These are phyloP conservation scores for Euphonia xanthogaster DNA, from an alignment of 2,797 vertebrate species.

Conservation along the genomic window DNA sequence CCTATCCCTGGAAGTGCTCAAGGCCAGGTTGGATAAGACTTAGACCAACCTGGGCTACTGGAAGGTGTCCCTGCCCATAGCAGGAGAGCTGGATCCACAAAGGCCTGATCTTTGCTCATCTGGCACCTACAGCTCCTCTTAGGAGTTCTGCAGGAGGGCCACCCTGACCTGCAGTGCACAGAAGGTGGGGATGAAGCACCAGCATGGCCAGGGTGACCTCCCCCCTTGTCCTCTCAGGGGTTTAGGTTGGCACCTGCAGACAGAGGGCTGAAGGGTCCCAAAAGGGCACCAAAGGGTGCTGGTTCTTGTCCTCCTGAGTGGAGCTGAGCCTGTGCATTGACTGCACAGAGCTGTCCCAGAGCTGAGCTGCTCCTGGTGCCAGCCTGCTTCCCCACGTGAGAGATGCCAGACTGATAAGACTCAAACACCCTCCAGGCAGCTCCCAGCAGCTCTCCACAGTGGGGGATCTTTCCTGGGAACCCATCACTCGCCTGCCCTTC, in stretches of 20 bases:
- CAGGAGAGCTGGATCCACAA: not conserved
- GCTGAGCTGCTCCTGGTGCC: conserved; percentile 13
- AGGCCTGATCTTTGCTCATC: not conserved
- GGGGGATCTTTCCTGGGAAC: not conserved
- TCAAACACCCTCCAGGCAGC: conserved; percentile 14
- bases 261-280: not conserved
- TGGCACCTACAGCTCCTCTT: not conserved
- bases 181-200: not conserved
- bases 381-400: not conserved
- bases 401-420: not conserved
- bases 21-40: not conserved
- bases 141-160: not conserved
- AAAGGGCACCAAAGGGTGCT: too few species aligned
- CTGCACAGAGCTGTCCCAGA: not conserved
- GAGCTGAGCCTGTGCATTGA: not conserved
- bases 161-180: not conserved
- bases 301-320: not conserved
- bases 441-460: not conserved
- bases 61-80: not conserved
- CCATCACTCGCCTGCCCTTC: not conserved
- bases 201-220: not conserved
- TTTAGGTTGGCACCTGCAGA: not conserved
- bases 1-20: not conserved
- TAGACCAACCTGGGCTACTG: not conserved
- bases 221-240: too few species aligned